Conservation (phyloP, 2,113 vertebrate genomes). For the Phrynosoma platyrhinos region DNA sequence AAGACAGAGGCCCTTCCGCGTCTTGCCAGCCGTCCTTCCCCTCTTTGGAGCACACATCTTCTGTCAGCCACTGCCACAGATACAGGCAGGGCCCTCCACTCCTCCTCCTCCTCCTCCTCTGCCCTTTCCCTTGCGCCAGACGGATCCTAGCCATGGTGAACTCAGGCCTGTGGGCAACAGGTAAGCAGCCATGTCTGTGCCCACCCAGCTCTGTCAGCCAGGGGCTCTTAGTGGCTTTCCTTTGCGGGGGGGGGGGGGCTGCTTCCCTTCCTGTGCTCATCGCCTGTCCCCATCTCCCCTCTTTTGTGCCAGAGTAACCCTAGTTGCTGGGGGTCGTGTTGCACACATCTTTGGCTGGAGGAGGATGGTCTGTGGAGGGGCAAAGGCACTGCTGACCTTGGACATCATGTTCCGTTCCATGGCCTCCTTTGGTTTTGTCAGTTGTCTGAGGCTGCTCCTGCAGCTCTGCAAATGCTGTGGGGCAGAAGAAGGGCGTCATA, state of each 20-base stretch:
- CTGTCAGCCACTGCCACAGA: neutral
- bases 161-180: neutral
- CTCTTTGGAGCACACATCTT: neutral
- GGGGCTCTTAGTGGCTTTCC: neutral
- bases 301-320: neutral
- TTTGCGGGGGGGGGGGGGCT: neutral
- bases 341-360: neutral
- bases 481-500: neutral
- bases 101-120: neutral
- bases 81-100: neutral
- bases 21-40: neutral
- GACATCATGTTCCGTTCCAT: no score
- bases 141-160: constrained; percentile 28
- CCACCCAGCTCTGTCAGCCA: neutral
- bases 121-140: no score
- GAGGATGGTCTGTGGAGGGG: no score
- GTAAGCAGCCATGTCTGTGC: neutral
- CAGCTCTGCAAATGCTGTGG: no score
- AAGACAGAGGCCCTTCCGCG: neutral
- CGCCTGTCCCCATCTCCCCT: no score
- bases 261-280: neutral
- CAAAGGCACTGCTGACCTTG: neutral
- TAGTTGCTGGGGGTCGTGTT: neutral
- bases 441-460: neutral
- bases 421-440: no score